Conservation (phyloP, 2,113 vertebrate genomes). For the Acanthochromis polyacanthus region DNA sequence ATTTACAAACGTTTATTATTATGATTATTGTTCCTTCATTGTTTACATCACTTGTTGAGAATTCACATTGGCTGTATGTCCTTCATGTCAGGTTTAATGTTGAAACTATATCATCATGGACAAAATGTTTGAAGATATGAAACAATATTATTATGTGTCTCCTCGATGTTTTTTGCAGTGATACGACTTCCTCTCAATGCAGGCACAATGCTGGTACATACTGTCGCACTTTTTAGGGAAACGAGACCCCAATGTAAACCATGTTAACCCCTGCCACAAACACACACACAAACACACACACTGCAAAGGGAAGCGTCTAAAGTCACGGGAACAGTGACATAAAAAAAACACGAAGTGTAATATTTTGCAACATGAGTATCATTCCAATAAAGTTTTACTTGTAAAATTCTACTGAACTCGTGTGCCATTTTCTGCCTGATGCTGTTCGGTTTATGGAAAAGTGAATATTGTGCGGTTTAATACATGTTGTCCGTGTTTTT, state of each 20-base stretch:
- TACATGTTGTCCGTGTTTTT: neutral
- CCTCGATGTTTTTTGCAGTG: slow-evolving; percentile 72
- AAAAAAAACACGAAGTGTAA: slow-evolving; percentile 73
- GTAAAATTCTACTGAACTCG: slow-evolving; percentile 70
- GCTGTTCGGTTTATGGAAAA: neutral
- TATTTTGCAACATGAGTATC: slow-evolving; percentile 86
- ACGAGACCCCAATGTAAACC: slow-evolving; percentile 67
- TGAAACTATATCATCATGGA: slow-evolving; percentile 61
- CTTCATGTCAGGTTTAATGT: slow-evolving; percentile 69
- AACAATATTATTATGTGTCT: slow-evolving; percentile 67
- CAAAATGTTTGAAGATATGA: slow-evolving; percentile 63
- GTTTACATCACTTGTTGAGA: slow-evolving; percentile 65
- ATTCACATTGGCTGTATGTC: slow-evolving; percentile 61
- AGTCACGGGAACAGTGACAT: slow-evolving; percentile 65
- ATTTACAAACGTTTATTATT: slow-evolving; percentile 47
- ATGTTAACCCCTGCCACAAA: slow-evolving; percentile 47
- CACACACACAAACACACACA: slow-evolving; percentile 29
- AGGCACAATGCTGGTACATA: slow-evolving; percentile 78
- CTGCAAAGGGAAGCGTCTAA: slow-evolving; percentile 67
- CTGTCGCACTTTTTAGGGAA: slow-evolving; percentile 80
- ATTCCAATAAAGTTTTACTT: slow-evolving; percentile 88
- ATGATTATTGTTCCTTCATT: slow-evolving; percentile 32
- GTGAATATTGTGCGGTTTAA: neutral
- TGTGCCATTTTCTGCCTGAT: slow-evolving; percentile 2
- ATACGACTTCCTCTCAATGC: slow-evolving; percentile 70